These are phyloP conservation scores for Acrobasis suavella DNA, from an alignment of 2,888 invertebrate species.

Conservation along the genomic window DNA sequence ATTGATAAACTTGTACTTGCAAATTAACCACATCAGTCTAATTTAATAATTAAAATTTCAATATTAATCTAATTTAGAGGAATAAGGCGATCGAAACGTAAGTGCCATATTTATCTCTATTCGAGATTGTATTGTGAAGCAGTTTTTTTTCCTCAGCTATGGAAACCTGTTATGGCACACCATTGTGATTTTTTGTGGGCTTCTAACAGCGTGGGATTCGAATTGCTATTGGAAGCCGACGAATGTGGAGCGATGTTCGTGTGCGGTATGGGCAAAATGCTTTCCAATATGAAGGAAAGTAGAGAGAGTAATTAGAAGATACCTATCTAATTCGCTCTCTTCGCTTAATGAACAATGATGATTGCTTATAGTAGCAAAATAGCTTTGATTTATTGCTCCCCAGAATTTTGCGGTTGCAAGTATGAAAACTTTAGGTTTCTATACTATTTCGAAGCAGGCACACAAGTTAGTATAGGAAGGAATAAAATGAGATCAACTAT, in stretches of 20 bases:
- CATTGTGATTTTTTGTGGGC: conserved; percentile 3
- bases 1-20: no score
- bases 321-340: conserved; percentile 5
- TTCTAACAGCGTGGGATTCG: conserved; percentile 9
- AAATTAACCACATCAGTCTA: no score
- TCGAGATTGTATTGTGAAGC: conserved; percentile 2
- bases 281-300: conserved; percentile 13
- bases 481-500: no score
- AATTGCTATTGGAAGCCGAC: conserved; percentile 1
- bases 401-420: neutral
- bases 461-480: no score
- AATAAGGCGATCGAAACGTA: neutral
- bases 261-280: neutral
- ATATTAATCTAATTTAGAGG: neutral
- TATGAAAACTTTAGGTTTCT: no score
- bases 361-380: neutral
- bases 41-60: no score
- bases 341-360: conserved; percentile 2
- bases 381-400: neutral
- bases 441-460: no score
- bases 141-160: conserved; percentile 4
- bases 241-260: conserved; percentile 12
- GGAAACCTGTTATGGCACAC: conserved; percentile 8
- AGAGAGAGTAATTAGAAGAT: conserved; percentile 15
- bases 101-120: conserved; percentile 3